Evolutionary conservation across 2,888 invertebrate species (phyloP).

Genomic region (Eupithecia subfuscata): DNA sequence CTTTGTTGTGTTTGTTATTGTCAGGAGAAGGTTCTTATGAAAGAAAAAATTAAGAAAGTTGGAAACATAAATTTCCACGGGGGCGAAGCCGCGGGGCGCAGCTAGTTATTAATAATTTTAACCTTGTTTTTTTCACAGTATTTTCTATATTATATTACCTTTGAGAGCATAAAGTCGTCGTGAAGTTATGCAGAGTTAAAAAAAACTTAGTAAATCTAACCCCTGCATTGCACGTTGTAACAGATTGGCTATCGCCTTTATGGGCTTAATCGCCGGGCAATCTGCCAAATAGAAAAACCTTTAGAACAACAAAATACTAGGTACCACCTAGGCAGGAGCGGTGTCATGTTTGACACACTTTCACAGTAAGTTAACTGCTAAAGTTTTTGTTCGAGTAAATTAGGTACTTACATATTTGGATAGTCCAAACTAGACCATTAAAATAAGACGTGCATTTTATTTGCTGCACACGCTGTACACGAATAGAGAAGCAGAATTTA

Average conservation of each 20-base stretch:
- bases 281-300: constrained; percentile 22
- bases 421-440: neutral
- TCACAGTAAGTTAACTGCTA: neutral
- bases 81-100: too few relatives aligned
- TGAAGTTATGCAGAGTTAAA: neutral
- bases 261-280: constrained; percentile 31
- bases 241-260: constrained; percentile 35
- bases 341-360: constrained; percentile 1
- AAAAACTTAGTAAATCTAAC: neutral
- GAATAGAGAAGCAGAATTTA: neutral
- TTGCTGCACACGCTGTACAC: neutral
- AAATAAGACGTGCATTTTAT: neutral
- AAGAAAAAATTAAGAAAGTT: too few relatives aligned
- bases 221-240: constrained; percentile 12
- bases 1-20: too few relatives aligned
- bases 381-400: neutral
- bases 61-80: too few relatives aligned
- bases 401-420: neutral
- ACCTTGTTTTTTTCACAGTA: neutral
- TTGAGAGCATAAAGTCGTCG: neutral
- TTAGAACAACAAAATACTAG: constrained; percentile 1
- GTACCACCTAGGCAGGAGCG: neutral
- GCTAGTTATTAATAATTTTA: too few relatives aligned
- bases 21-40: too few relatives aligned
- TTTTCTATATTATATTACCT: neutral